Evolutionary conservation across 2,113 vertebrate species (phyloP).

Genomic region (Australoheros scitulus): DNA sequence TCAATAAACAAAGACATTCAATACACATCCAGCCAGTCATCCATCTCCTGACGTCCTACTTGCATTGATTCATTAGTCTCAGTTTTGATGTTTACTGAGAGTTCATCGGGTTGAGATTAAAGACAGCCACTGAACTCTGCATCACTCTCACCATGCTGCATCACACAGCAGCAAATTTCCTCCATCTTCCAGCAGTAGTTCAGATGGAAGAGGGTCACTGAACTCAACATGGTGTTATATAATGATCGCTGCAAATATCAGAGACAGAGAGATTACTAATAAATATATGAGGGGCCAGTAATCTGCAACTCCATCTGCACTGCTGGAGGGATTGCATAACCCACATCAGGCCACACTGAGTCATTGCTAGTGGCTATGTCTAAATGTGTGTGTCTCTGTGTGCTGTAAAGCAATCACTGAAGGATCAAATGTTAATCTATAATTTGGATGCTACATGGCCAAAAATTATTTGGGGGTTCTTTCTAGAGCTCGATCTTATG

Average conservation of each 20-base stretch:
- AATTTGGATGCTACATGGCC: conserved; percentile 8
- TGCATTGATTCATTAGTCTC: conserved; percentile 17
- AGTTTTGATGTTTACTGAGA: conserved; percentile 13
- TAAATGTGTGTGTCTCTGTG: conserved; percentile 15
- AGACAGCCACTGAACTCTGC: neutral
- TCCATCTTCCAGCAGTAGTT: neutral
- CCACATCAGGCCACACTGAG: conserved; percentile 46
- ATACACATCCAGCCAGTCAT: conserved; percentile 3
- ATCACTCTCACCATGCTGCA: neutral
- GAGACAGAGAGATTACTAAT: conserved; percentile 71
- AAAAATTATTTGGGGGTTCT: neutral
- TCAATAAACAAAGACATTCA: conserved; percentile 1
- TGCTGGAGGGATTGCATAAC: conserved; percentile 66
- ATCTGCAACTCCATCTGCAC: conserved; percentile 72
- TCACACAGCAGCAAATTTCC: conserved; percentile 13
- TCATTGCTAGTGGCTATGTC: conserved; percentile 39
- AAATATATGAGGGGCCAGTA: conserved; percentile 57
- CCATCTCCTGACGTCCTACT: neutral
- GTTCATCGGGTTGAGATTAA: conserved; percentile 17
- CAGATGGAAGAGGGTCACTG: conserved; percentile 28
- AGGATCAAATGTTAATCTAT: conserved; percentile 47
- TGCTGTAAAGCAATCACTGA: neutral
- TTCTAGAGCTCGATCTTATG: neutral
- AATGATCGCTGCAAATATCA: conserved; percentile 58
- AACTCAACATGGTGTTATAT: conserved; percentile 48